These are phyloP conservation scores for Caenorhabditis briggsae DNA, from an alignment of 1,140 invertebrate genomes.

Conservation along the genomic window DNA sequence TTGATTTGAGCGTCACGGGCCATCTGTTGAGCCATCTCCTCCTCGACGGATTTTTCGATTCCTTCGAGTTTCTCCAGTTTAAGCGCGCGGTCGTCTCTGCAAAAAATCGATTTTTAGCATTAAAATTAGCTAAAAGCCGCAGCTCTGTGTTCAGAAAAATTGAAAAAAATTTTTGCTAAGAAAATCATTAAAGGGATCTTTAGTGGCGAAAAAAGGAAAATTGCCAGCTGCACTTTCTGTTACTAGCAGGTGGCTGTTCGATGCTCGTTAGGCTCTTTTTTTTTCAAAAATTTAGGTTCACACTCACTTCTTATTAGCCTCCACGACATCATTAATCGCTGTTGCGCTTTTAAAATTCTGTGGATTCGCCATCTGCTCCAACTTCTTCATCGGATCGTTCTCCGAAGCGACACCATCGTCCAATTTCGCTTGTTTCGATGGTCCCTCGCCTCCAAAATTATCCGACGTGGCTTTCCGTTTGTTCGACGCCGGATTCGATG, in stretches of 20 bases:
- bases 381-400: conserved; percentile 13
- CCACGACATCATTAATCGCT: conserved; percentile 27
- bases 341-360: conserved; percentile 1
- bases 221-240: too few relatives aligned
- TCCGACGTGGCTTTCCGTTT: conserved; percentile 26
- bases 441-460: not conserved
- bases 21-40: conserved; percentile 14
- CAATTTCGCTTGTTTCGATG: conserved; percentile 17
- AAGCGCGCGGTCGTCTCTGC: conserved; percentile 13
- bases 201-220: too few relatives aligned
- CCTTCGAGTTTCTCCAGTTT: conserved; percentile 34
- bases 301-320: conserved; percentile 38
- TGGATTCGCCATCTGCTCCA: conserved; percentile 30
- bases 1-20: conserved; percentile 40
- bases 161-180: too few relatives aligned
- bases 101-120: not conserved
- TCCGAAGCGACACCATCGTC: not conserved
- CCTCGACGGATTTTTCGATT: conserved; percentile 26
- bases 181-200: too few relatives aligned
- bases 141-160: not conserved
- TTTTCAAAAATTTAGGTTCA: too few relatives aligned
- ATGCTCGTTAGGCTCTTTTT: too few relatives aligned
- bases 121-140: not conserved
- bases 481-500: not conserved
- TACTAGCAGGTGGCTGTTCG: too few relatives aligned